These are phyloP conservation scores for Acronicta alni DNA, from an alignment of 2,888 invertebrate genomes.

Conservation along the genomic window DNA sequence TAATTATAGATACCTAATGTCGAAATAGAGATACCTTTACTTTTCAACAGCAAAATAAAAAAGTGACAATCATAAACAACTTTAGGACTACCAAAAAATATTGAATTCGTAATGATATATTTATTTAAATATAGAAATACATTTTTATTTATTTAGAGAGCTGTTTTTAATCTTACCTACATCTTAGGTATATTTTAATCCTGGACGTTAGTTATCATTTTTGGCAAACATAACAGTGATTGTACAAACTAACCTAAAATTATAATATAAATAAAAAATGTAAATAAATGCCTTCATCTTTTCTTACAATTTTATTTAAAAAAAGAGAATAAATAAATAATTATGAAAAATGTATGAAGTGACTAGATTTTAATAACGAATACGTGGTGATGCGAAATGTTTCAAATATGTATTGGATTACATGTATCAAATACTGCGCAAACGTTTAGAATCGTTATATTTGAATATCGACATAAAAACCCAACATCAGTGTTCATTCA, in stretches of 20 bases:
- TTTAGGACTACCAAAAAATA: too few species aligned
- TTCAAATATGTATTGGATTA: not conserved
- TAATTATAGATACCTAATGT: too few species aligned
- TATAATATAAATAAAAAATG: conserved; percentile 7
- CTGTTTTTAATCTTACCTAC: not conserved
- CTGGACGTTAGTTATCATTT: conserved; percentile 1
- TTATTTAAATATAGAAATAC: not conserved
- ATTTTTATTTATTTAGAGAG: too few species aligned
- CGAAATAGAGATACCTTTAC: too few species aligned
- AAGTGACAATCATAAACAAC: too few species aligned
- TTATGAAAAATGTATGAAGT: conserved; percentile 13
- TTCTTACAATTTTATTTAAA: conserved; percentile 4
- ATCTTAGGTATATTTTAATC: not conserved
- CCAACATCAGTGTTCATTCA: too few species aligned
- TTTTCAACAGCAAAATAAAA: too few species aligned
- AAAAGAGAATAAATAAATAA: conserved; percentile 22
- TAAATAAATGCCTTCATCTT: conserved; percentile 45
- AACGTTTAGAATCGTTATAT: not conserved
- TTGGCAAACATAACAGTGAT: conserved; percentile 12
- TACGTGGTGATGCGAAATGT: not conserved
- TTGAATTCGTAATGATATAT: too few species aligned
- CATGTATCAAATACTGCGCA: not conserved
- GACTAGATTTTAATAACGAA: conserved; percentile 45
- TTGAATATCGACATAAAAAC: not conserved
- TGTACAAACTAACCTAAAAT: conserved; percentile 8